phyloP scores from a whole-genome alignment of 2,113 vertebrate genomes.

The Heptranchias perlo region DNA sequence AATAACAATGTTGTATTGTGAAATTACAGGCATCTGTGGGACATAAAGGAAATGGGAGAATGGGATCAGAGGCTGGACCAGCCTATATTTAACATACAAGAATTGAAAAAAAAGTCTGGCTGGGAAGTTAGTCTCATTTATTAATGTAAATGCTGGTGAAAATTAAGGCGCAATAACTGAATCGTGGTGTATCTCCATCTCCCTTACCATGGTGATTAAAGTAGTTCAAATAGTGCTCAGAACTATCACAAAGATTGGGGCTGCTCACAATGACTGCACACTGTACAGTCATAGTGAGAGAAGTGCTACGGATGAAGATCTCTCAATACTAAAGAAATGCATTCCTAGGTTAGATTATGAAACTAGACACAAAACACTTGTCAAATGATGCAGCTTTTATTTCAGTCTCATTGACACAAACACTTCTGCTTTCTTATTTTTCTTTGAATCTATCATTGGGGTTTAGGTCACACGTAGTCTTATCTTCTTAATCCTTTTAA shows the following conservation, averaged over 20 bases:
- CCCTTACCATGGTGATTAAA: neutral
- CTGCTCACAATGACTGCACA: neutral
- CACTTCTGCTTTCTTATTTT: neutral
- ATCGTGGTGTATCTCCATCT: neutral
- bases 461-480: neutral
- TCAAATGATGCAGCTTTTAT: neutral
- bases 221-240: neutral
- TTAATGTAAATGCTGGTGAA: neutral
- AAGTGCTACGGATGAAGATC: neutral
- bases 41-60: neutral
- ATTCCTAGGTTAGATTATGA: neutral
- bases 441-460: neutral
- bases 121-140: neutral
- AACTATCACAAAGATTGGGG: neutral
- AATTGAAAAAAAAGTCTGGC: neutral
- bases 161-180: neutral
- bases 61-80: neutral
- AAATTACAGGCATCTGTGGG: neutral
- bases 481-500: neutral
- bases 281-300: neutral
- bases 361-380: neutral
- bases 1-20: slow-evolving; percentile 20
- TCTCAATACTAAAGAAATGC: neutral
- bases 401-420: neutral
- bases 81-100: neutral